Base-by-base conservation (phyloP, 2,113 vertebrate species). In the Neodon shergylaensis region DNA sequence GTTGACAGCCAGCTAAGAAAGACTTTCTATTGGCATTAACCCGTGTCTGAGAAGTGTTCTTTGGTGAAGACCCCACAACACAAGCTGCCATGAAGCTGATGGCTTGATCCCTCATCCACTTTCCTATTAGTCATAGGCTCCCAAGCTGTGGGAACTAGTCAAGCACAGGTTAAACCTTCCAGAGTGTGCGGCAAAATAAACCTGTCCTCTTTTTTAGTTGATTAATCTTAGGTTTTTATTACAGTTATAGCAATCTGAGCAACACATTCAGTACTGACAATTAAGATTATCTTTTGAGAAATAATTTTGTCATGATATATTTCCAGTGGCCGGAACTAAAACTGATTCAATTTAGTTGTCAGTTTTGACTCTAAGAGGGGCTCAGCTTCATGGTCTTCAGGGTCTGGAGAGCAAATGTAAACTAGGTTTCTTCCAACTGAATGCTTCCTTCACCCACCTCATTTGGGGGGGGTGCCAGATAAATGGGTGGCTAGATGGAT, bases 271-370 rank as follows among this genome's bases (percentile, higher is more conserved):
- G 13, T 54, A 58, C 58, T 52, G 42, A 94, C 39, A 94, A 81
- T 52, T 68, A 12, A 88, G 72, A 65, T 78, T 91, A 91, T 68
- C 26, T 91, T 94, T 88, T 54, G 14, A 92, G 49, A 95, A 93
- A 88, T 42, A 85, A 73, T 92, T 85, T 96, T 22, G 28, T 86
- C 54, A 10, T 77, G 28, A 36, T 52, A 14, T 66, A 44, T 90
- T 19, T 44, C 26, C 24, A 82, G 39, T 61, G 77, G 39, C n/a
- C 22, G 31, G 22, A 13, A 86, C 8, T 77, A 61, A 47, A 92
- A 65, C 28, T 44, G 44, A 33, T 58, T 86, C 36, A 68, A 61
- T 26, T 49, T 14, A 61, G 12, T 77, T 36, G 61, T 58, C 39
- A 78, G 0, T 86, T 81, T 81, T 85, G 73, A 77, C 10, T 91